phyloP scores from a whole-genome alignment of 2,888 invertebrate species.

The Coleophora deauratella region DNA sequence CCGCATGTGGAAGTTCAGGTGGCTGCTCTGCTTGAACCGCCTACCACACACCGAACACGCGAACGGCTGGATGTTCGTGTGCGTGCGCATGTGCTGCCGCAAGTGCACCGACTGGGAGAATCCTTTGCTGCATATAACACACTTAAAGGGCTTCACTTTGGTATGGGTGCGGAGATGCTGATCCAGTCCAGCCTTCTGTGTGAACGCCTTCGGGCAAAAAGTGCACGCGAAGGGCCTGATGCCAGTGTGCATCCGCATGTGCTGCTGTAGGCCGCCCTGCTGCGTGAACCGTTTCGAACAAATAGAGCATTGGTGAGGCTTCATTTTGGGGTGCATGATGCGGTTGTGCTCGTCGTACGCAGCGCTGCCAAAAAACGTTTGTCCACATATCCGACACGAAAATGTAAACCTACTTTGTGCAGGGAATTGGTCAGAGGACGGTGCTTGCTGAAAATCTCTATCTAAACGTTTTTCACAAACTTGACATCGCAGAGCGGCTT shows the following conservation, averaged over 20 bases:
- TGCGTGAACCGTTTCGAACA: constrained; percentile 64
- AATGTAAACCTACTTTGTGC: constrained; percentile 29
- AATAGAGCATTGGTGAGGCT: constrained; percentile 56
- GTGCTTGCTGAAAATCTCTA: constrained; percentile 28
- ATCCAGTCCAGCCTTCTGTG: constrained; percentile 63
- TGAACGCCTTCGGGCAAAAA: constrained; percentile 60
- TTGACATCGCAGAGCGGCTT: constrained; percentile 61
- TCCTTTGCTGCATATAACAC: constrained; percentile 58
- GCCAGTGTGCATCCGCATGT: constrained; percentile 64
- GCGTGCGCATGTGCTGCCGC: constrained; percentile 65
- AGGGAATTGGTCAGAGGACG: constrained; percentile 26
- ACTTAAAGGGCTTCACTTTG: constrained; percentile 62
- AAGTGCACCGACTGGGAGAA: constrained; percentile 67
- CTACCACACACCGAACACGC: constrained; percentile 53
- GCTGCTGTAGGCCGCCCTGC: constrained; percentile 62
- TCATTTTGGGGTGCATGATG: constrained; percentile 50
- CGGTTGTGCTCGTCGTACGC: constrained; percentile 57
- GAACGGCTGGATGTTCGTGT: constrained; percentile 67
- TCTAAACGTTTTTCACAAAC: constrained; percentile 65
- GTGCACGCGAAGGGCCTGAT: constrained; percentile 57
- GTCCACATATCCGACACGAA: constrained; percentile 48
- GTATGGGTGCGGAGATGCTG: constrained; percentile 66
- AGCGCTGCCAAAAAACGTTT: constrained; percentile 40
- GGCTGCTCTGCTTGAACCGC: constrained; percentile 64
- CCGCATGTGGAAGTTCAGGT: constrained; percentile 63